These are phyloP conservation scores for Pocota personata DNA, from an alignment of 2,888 invertebrate genomes.

Conservation along the genomic window DNA sequence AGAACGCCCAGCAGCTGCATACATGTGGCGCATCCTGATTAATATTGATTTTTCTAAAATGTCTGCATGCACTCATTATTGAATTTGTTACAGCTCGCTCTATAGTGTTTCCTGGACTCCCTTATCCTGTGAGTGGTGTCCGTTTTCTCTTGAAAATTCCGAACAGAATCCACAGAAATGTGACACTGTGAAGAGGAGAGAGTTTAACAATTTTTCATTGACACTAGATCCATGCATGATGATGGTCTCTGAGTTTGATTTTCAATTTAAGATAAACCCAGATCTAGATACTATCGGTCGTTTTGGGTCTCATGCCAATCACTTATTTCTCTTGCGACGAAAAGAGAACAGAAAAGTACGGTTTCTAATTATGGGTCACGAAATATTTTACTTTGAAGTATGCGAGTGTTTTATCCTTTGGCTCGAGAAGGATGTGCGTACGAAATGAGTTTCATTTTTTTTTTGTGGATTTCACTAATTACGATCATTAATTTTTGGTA, in stretches of 20 bases:
- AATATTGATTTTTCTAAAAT: constrained; percentile 41
- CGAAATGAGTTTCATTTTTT: constrained; percentile 1
- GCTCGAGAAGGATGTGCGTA: not conserved
- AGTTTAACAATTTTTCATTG: constrained; percentile 56
- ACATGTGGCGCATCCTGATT: constrained; percentile 58
- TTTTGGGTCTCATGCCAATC: constrained; percentile 57
- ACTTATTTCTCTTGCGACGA: constrained; percentile 18
- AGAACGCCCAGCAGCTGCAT: constrained; percentile 52
- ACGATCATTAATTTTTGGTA: constrained; percentile 39
- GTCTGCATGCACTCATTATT: constrained; percentile 31
- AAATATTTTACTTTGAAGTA: constrained; percentile 44
- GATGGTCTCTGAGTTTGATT: constrained; percentile 1
- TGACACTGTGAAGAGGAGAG: constrained; percentile 47
- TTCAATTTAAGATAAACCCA: constrained; percentile 48
- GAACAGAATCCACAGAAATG: constrained; percentile 34
- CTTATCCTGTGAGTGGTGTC: constrained; percentile 26
- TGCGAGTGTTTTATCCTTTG: constrained; percentile 7
- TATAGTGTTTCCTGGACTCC: constrained; percentile 2
- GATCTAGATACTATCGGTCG: constrained; percentile 1
- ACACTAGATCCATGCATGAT: not conserved
- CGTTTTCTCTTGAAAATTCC: constrained; percentile 29
- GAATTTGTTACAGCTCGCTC: constrained; percentile 39
- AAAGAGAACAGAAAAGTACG: not conserved
- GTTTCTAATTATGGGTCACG: constrained; percentile 9
- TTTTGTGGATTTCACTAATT: constrained; percentile 31